Evolutionary conservation across 2,797 vertebrate species (phyloP), one percentile per base, ranked within the genome.

Genomic region (Poeciliopsis presidionis): DNA sequence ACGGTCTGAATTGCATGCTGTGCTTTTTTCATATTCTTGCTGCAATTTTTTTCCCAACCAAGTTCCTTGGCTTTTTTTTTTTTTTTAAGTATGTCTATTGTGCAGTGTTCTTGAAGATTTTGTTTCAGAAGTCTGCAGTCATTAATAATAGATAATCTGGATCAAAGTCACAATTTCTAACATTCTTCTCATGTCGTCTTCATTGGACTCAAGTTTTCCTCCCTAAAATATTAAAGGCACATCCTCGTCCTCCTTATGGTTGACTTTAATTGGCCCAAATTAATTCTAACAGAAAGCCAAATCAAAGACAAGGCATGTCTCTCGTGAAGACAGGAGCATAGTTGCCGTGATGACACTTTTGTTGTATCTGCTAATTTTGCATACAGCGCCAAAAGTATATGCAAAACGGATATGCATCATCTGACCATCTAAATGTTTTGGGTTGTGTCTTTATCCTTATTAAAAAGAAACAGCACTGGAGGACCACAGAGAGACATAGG

Each of bases 1-100:
- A 95, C 96, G 94, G 95, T 95, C 74, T 89, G 93, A 3, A 80
- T 11, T n/a, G 30, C 36, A 61, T 1, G 2, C 16, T n/a, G 7
- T 13, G 41, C 8, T 2, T 20, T 51, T 36, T 73, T 3, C 4
- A 22, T 33, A 0, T 9, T 65, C 33, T 12, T 22, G 12, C 22
- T 43, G 39, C 9, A 69, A 14, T 43, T 41, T 69, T 41, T 41
- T 43, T 43, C 39, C 36, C 63, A 4, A 36, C 36, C 18, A 39
- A 65, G 8, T 12, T 65, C 36, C 63, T 22, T 22, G 8, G 18
- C 7, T 63, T 33, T 12, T 47, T 8, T 41, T 65, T 25, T 25
- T 39, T 41, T 41, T 25, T 13, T 2, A 69, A 43, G 12, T 43
- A 41, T 69, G 43, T 12, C 8, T 14, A 43, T 14, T 69, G 22